Percentiles rank a stretch among this genome's conserved stretches.
Conservation (phyloP, 2,113 vertebrate species). For the Dromiciops gliroides region DNA sequence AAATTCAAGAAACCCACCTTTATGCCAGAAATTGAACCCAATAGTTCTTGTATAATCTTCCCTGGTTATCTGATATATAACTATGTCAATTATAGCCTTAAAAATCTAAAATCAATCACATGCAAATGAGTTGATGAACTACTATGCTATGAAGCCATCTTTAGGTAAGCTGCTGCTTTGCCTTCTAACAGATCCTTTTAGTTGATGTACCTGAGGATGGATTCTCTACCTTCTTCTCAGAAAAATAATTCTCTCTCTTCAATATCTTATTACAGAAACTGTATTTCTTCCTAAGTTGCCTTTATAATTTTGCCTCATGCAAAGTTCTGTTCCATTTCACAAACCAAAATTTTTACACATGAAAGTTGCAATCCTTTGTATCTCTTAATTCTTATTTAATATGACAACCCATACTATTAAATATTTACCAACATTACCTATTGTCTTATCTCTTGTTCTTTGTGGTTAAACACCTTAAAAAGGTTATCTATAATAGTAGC, state of each 20-base stretch:
- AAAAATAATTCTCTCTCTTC: neutral
- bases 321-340: neutral
- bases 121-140: neutral
- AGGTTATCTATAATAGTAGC: neutral
- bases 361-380: neutral
- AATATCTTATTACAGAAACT: neutral
- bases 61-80: neutral
- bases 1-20: neutral
- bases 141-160: neutral
- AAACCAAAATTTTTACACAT: neutral
- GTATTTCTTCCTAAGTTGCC: neutral
- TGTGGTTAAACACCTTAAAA: neutral
- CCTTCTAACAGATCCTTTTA: neutral
- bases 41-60: neutral
- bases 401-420: neutral
- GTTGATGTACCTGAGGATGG: neutral
- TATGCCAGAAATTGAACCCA: neutral
- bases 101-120: neutral
- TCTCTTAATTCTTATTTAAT: neutral
- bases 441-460: neutral
- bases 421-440: neutral
- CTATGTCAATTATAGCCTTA: neutral
- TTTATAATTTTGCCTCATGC: neutral
- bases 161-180: neutral
- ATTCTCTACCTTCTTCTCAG: neutral